Percentiles rank a stretch among this genome's conserved stretches.
phyloP scores from a whole-genome alignment of 2,113 vertebrate species.

The Lophura nycthemera region DNA sequence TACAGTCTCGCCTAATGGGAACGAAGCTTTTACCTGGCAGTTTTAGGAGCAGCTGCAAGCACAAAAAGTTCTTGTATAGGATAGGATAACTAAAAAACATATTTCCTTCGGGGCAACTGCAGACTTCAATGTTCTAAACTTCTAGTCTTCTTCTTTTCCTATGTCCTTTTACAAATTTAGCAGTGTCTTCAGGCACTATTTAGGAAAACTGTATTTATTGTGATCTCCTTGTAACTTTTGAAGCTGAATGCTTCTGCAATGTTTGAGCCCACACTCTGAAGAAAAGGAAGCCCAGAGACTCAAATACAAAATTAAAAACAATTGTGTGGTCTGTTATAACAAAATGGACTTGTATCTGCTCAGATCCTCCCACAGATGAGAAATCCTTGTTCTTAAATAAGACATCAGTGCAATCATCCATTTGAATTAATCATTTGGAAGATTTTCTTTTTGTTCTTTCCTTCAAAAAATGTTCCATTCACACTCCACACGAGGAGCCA shows the following conservation, averaged over 20 bases:
- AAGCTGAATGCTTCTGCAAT: not conserved
- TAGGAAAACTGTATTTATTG: not conserved
- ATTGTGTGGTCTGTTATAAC: not conserved
- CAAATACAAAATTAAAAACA: not conserved
- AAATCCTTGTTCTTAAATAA: not conserved
- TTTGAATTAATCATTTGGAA: not conserved
- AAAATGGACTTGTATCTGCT: not conserved
- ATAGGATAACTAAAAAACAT: not conserved
- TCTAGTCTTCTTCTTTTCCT: not conserved
- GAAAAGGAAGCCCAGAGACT: not conserved
- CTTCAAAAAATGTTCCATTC: not conserved
- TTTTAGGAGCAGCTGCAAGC: not conserved
- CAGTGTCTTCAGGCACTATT: not conserved
- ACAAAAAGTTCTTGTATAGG: not conserved
- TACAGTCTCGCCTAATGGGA: not conserved
- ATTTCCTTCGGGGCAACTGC: not conserved
- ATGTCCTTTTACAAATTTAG: not conserved
- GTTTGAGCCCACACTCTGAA: not conserved
- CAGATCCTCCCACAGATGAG: not conserved
- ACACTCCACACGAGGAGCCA: not conserved
- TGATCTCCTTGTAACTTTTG: not conserved
- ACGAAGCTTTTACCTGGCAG: not conserved
- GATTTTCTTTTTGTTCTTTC: not conserved
- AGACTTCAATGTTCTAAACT: not conserved
- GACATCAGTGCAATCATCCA: not conserved